Percentiles rank a stretch among this genome's conserved stretches.
These are phyloP conservation scores for Zaprionus lineosus DNA, from an alignment of 2,888 invertebrate genomes.

Conservation along the genomic window DNA sequence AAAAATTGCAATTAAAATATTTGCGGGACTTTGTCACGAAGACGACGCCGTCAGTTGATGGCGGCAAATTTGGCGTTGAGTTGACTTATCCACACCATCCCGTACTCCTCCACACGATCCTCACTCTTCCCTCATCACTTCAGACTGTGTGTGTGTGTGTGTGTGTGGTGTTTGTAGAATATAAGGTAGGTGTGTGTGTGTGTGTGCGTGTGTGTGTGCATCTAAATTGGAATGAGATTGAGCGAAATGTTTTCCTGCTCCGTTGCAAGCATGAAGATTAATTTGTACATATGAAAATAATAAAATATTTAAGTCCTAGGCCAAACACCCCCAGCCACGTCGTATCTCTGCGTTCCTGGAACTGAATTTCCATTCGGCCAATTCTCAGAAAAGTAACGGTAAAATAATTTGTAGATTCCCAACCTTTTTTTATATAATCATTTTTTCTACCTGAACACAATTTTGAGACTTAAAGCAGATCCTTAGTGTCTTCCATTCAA, in stretches of 20 bases:
- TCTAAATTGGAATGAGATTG: constrained; percentile 17
- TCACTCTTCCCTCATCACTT: background rate
- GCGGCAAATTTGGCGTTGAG: constrained; percentile 56
- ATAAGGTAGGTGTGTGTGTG: no score
- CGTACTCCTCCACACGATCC: background rate
- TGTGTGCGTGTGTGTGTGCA: background rate
- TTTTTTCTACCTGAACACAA: no score
- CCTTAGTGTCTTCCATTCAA: no score
- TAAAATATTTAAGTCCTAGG: background rate
- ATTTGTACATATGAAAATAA: background rate
- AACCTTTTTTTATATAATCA: no score
- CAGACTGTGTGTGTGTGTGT: background rate
- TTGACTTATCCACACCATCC: constrained; percentile 25
- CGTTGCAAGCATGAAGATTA: constrained; percentile 27
- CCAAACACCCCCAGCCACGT: no score
- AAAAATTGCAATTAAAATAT: constrained; percentile 70
- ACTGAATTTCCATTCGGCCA: no score
- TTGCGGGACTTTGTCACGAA: constrained; percentile 65
- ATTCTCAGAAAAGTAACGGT: no score
- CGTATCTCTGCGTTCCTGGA: no score
- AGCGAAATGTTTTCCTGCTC: constrained; percentile 23
- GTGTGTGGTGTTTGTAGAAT: no score
- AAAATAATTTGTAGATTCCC: no score
- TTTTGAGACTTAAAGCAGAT: no score
- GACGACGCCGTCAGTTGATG: constrained; percentile 47